These are phyloP conservation scores for Argyrosomus japonicus DNA, from an alignment of 2,113 vertebrate genomes.

Conservation along the genomic window DNA sequence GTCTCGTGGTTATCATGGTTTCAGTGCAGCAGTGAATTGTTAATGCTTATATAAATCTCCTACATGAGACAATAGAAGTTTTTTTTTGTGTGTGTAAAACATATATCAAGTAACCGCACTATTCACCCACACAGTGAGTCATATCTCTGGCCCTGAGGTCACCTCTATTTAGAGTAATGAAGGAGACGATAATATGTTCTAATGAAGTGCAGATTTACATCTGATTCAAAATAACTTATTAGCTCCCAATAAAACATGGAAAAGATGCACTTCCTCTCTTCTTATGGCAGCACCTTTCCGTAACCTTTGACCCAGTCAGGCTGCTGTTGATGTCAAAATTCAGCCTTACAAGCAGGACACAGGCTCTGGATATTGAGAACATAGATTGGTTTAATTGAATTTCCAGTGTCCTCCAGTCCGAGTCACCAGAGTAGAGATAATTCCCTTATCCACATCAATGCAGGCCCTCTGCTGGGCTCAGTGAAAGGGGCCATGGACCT, in stretches of 20 bases:
- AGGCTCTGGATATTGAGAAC: slow-evolving; percentile 59
- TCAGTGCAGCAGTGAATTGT: neutral
- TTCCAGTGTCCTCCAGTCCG: slow-evolving; percentile 73
- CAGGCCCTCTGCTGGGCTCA: slow-evolving; percentile 82
- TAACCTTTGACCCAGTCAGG: slow-evolving; percentile 10
- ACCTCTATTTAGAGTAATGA: slow-evolving; percentile 7
- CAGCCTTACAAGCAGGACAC: slow-evolving; percentile 16
- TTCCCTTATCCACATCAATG: slow-evolving; percentile 84
- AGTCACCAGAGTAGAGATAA: slow-evolving; percentile 83
- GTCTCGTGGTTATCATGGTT: slow-evolving; percentile 48
- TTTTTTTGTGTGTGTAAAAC: neutral
- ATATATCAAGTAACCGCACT: slow-evolving; percentile 1
- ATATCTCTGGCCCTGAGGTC: slow-evolving; percentile 9
- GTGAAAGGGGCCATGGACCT: slow-evolving; percentile 73
- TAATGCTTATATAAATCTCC: slow-evolving; percentile 31
- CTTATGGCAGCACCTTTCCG: neutral
- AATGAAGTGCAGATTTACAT: slow-evolving; percentile 17
- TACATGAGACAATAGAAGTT: slow-evolving; percentile 28
- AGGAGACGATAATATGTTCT: slow-evolving; percentile 11
- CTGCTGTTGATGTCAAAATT: slow-evolving; percentile 1
- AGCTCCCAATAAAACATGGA: neutral
- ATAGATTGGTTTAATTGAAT: slow-evolving; percentile 83
- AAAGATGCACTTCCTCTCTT: neutral
- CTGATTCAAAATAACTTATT: neutral
- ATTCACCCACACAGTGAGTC: slow-evolving; percentile 18